Base-by-base conservation (phyloP, 2,113 vertebrate species). In the Hydrolagus affinis region DNA sequence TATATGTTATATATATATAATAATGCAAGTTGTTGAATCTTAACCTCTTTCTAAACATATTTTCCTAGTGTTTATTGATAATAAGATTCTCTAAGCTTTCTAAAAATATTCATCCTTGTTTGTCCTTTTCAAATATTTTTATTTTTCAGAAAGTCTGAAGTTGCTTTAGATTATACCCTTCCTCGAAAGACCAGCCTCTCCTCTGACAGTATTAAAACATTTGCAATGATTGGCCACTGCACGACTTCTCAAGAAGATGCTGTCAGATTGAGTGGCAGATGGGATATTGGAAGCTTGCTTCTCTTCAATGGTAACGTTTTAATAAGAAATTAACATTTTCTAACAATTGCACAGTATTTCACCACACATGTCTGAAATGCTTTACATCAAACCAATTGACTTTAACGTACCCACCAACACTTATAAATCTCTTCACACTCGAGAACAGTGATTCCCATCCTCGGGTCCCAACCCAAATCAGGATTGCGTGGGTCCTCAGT, bases 181-280 rank as follows among this genome's bases (percentile, higher is more conserved):
- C 97, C 97, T 86, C 94, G 96, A 86, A 99, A 96, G 93, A 94
- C 95, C 89, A 96, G 95, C 85, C 93, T 98, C 59, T 97, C 98
- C 23, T 96, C 98, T n/a, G 98, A 99, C 87, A 96, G 93, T 90
- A 98, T 96, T 91, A 98, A 97, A 92, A 97, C 96, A 0, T 96
- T 96, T 91, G 98, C 97, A 88, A 95, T 99, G 96, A 87, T 98
- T 87, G 98, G 97, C 83, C 95, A 99, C 88, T 94, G 92, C 86
- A 85, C 87, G 0, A 90, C 93, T 0, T 88, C 93, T 17, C 92
- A 94, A 88, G 96, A 96, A 91, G 96, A 98, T 11, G 69, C 87
- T 64, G 85, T 92, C 86, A 93, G 88, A n/a, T 90, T 93, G 78
- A 86, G 89, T 70, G 92, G 92, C 75, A 88, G 88, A 89, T 97